A percentile compares a stretch with the other conserved stretches of the same genome.
Conservation (phyloP, 2,797 vertebrate species). For the Clarias laeviceps region DNA sequence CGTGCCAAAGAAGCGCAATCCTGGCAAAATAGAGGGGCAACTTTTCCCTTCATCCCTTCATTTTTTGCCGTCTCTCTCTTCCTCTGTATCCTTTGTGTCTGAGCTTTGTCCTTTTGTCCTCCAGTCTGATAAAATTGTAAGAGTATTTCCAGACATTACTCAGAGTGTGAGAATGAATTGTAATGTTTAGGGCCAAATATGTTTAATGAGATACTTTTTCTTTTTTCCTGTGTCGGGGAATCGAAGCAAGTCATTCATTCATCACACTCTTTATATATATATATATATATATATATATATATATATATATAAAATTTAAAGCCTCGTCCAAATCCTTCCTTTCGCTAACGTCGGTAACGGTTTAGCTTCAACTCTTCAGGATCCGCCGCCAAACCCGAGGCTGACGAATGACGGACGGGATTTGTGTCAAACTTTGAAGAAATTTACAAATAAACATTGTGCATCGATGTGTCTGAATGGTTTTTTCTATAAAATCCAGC, state of each 20-base stretch:
- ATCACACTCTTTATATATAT: neutral
- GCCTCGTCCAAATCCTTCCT: neutral
- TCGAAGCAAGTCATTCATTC: neutral
- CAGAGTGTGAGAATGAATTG: neutral
- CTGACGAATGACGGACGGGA: no score
- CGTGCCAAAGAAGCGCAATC: conserved; percentile 11
- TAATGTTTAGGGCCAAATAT: neutral
- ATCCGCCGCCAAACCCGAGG: no score
- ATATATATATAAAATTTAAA: no score
- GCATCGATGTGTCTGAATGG: no score
- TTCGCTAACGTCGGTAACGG: no score
- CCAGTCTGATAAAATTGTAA: conserved; percentile 41
- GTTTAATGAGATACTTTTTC: neutral
- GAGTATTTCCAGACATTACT: conserved; percentile 10
- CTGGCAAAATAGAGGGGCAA: conserved; percentile 3
- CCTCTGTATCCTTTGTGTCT: conserved; percentile 9
- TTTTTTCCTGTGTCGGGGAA: neutral
- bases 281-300: no score
- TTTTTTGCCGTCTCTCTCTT: conserved; percentile 32
- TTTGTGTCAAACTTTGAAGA: no score
- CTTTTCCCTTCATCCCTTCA: conserved; percentile 24
- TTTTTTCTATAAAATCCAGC: neutral
- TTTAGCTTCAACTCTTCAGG: no score
- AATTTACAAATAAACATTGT: no score
- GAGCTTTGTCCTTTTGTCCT: conserved; percentile 63